Conservation (phyloP, 2,113 vertebrate species). For the Zapornia atra region DNA sequence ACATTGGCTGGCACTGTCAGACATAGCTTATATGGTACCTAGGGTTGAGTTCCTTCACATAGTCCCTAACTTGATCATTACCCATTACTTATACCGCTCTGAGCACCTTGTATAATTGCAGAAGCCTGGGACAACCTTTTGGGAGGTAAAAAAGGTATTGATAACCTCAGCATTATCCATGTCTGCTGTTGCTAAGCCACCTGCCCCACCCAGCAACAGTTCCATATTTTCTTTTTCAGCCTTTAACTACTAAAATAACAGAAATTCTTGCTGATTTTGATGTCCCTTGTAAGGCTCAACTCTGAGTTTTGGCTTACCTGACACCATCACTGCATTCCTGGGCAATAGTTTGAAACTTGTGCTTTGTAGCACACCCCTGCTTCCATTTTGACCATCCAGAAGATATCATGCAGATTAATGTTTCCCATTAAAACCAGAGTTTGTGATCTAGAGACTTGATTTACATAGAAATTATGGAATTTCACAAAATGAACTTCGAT, state of each 20-base stretch:
- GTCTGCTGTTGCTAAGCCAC: background rate
- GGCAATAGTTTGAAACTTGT: background rate
- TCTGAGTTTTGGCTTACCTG: background rate
- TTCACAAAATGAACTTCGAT: background rate
- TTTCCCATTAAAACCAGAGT: background rate
- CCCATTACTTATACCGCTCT: background rate
- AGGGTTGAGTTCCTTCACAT: background rate
- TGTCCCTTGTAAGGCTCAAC: background rate
- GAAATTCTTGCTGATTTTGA: background rate
- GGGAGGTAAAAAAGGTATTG: background rate
- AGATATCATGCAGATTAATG: background rate
- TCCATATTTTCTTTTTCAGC: background rate
- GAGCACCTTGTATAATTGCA: background rate
- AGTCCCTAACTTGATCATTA: background rate
- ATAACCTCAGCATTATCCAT: background rate
- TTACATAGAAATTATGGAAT: background rate
- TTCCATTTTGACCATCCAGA: background rate
- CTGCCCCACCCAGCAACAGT: background rate
- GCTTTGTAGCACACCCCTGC: background rate
- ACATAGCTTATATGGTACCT: background rate
- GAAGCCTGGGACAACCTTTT: background rate
- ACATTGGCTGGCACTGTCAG: background rate
- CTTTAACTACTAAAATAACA: background rate
- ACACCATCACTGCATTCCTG: background rate
- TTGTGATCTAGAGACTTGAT: background rate